Base-by-base conservation (phyloP, 2,888 invertebrate species). In the Agrochola lota region DNA sequence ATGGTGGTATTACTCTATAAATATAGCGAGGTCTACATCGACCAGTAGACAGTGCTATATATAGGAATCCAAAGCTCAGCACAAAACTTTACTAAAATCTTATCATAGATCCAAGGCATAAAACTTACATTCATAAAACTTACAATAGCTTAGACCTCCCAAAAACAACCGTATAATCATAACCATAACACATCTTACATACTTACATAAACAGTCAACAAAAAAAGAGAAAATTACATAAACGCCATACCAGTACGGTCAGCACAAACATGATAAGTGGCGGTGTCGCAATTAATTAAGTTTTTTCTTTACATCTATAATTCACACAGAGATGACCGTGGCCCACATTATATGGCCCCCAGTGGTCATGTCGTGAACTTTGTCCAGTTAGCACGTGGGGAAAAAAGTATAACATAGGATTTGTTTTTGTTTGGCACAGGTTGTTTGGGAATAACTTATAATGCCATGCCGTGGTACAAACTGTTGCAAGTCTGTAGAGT, bases 311-410 rank as follows among this genome's bases (percentile, higher is more conserved):
- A 86, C 87, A 86, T 89, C 83, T 87, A 84, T 89, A 90, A 87
- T 90, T 91, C 87, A 88, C 89, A 88, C 88, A 79, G 72, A 71
- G 59, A n/a, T 72, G 90, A 81, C 91, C 91, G 71, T 92, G 91
- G 85, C 92, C 88, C 73, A 89, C 84, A 87, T 91, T 80, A 43
- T 71, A 67, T 77, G 85, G 72, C 81, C 80, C 79, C 84, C 70
- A 78, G 76, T 78, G 77, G 75, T 43, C 79, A 69, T 68, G 68
- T 71, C 76, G 57, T 80, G 82, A 77, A 83, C 79, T 78, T 71
- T 73, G 76, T 78, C 72, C 60, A 70, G 77, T 80, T 75, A 64
- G 71, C 74, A 83, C 72, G 77, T 62, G 40, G 57, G 68, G 55
- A 72, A 26, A 74, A 68, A 85, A 85, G 77, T 75, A 52, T 77